A percentile compares a stretch with the other conserved stretches of the same genome.
These are phyloP conservation scores for Acleris sparsana DNA, from an alignment of 2,888 invertebrate species.

Conservation along the genomic window DNA sequence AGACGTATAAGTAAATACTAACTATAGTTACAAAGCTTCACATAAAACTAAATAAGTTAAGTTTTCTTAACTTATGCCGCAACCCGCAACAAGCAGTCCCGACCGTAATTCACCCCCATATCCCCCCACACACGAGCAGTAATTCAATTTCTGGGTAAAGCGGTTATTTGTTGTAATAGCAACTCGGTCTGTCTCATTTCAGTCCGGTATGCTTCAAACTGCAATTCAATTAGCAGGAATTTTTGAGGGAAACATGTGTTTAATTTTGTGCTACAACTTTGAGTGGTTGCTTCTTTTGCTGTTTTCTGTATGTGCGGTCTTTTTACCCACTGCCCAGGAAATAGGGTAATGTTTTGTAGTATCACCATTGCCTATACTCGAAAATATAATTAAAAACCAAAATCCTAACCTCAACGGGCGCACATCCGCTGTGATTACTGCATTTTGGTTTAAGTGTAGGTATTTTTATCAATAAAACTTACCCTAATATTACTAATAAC, in stretches of 20 bases:
- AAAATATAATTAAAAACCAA: too few species aligned
- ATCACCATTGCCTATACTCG: too few species aligned
- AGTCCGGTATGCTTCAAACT: slow-evolving; percentile 62
- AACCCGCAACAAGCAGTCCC: not conserved
- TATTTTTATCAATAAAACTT: too few species aligned
- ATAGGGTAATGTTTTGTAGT: too few species aligned
- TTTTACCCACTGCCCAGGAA: not conserved
- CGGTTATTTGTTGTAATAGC: slow-evolving; percentile 69
- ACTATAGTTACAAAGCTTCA: too few species aligned
- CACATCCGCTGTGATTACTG: too few species aligned
- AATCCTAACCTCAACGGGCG: too few species aligned
- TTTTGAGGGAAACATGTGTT: slow-evolving; percentile 48
- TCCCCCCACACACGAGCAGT: slow-evolving; percentile 48
- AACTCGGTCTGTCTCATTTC: slow-evolving; percentile 65
- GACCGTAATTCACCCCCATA: slow-evolving; percentile 41
- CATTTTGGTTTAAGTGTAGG: too few species aligned
- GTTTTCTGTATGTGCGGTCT: slow-evolving; percentile 18
- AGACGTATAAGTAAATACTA: too few species aligned
- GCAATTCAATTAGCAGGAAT: slow-evolving; percentile 61
- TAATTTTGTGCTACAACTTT: slow-evolving; percentile 26
- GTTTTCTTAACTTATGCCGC: not conserved
- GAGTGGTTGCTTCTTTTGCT: slow-evolving; percentile 18
- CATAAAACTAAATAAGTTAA: too few species aligned
- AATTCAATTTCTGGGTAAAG: slow-evolving; percentile 74
- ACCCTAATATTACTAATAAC: too few species aligned